Conservation (phyloP, 2,113 vertebrate species). For the Arenaria interpres region DNA sequence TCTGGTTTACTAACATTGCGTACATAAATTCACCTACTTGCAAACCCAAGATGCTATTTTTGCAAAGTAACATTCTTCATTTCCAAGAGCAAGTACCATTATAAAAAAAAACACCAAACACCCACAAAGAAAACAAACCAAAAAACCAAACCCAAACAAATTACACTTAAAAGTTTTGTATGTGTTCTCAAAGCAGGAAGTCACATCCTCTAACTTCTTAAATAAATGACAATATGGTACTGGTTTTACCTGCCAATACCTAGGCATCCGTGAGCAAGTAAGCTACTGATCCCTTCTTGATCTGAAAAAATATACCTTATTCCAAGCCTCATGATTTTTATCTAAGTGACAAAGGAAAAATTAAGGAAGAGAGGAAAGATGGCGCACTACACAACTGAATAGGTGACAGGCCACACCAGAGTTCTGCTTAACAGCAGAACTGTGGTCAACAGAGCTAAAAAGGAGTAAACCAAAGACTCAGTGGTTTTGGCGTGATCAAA, state of each 20-base stretch:
- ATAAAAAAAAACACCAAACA: neutral
- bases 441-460: neutral
- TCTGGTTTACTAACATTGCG: neutral
- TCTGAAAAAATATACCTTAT: neutral
- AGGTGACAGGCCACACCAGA: neutral
- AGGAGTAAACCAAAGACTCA: neutral
- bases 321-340: neutral
- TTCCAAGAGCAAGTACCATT: neutral
- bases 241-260: neutral
- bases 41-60: neutral
- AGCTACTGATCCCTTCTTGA: neutral
- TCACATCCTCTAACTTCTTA: neutral
- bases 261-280: neutral
- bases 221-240: neutral
- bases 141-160: neutral
- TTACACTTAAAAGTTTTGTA: accelerated
- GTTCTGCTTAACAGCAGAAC: neutral
- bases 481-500: neutral
- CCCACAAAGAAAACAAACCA: neutral
- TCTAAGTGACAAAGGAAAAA: neutral
- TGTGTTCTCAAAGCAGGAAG: neutral
- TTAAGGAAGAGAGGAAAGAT: neutral
- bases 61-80: neutral
- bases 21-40: neutral
- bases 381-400: accelerated